These are phyloP conservation scores for Ceuthmochares aereus DNA, from an alignment of 2,113 vertebrate species.

Conservation along the genomic window DNA sequence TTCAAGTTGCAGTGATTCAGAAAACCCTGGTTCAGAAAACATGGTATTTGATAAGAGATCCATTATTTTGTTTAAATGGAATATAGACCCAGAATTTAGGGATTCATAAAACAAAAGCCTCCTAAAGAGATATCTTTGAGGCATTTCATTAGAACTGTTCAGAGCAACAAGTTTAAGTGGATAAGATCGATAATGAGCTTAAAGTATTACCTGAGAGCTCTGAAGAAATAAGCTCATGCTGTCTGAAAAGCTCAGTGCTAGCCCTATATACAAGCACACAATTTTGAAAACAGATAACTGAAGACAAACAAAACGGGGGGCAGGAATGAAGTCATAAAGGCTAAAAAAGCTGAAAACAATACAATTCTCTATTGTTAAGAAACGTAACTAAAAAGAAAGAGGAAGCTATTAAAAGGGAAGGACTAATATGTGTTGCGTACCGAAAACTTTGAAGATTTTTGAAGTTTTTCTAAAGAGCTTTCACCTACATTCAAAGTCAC, in stretches of 20 bases:
- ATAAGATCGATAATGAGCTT: background rate
- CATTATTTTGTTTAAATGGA: background rate
- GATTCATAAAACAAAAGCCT: constrained; percentile 10
- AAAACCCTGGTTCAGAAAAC: background rate
- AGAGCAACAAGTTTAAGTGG: background rate
- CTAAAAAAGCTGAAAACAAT: background rate
- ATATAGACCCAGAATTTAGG: background rate
- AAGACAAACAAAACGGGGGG: background rate
- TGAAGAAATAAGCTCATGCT: background rate
- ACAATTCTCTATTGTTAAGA: too few relatives aligned
- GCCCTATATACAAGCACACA: background rate
- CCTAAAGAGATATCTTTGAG: background rate
- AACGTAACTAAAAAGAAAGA: background rate
- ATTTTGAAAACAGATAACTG: background rate
- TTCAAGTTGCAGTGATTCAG: background rate
- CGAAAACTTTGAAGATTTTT: background rate
- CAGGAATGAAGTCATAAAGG: rapidly evolving
- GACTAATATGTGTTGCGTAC: rapidly evolving
- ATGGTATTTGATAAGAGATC: background rate
- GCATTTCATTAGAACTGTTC: constrained; percentile 6
- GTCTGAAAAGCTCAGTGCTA: background rate
- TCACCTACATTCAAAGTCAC: background rate
- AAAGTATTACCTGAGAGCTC: background rate
- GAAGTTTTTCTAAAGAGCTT: background rate
- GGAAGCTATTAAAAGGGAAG: background rate